Evolutionary conservation across 1,140 invertebrate genomes (phyloP), one percentile per base, ranked within the genome.

Genomic region (Bombus superbus): DNA sequence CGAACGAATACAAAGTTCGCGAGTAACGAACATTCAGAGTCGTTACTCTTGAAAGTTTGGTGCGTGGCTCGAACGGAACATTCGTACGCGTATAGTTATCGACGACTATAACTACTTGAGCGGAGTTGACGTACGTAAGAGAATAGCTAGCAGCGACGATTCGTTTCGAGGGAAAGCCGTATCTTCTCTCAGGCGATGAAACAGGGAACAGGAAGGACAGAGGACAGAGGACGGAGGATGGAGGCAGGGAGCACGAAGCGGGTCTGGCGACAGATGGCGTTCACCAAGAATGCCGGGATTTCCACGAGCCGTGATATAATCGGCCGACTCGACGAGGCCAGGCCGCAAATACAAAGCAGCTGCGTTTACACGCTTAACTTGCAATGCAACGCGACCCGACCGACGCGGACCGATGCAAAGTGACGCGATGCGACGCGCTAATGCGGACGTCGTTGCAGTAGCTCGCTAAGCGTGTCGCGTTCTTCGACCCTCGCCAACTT

Each of bases 301-400:
- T 90, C 89, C 83, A 81, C 73, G 72, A 84, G 42, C 76, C 72
- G 83, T 82, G 86, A 88, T 86, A 90, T 83, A 90, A 86, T 90
- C 89, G 86, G 42, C 35, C 74, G 66, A 68, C 81, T 82, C 78
- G 83, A 53, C 75, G 69, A 72, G 75, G 47, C 47, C 89, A 69
- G 47, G 69, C 77, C 86, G 78, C 89, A 90, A 90, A 90, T 90
- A 90, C 89, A 90, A 90, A 90, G 89, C 89, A 90, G 86, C 73
- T 86, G 86, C 89, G 74, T 90, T 90, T 81, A 69, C 89, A 80
- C 81, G 86, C 57, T 86, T 77, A 90, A 90, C 57, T 90, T 90
- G 76, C 66, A 25, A 84, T 42, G n/a, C 69, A 57, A 84, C 47
- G 81, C 73, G 73, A 78, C 38, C n/a, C 71, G 69, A 64, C 59